Percentiles rank a stretch among this genome's conserved stretches.
Conservation (phyloP, 2,113 vertebrate genomes). For the Trogon melanurus region DNA sequence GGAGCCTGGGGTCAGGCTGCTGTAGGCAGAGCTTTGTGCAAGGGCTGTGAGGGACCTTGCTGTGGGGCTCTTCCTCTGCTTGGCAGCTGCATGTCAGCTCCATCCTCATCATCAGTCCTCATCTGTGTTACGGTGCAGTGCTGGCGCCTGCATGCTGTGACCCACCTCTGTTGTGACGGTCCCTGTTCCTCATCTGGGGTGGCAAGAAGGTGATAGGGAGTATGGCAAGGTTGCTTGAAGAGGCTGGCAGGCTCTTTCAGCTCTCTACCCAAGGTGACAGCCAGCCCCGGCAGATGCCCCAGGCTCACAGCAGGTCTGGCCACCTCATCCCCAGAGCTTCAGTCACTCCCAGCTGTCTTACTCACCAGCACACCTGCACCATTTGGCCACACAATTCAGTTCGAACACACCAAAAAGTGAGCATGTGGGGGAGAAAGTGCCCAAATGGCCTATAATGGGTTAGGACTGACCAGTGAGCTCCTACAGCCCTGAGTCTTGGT, state of each 20-base stretch:
- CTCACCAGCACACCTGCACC: background rate
- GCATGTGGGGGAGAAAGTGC: fast-evolving
- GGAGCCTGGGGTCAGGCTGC: background rate
- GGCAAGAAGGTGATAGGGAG: background rate
- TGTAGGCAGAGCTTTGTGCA: background rate
- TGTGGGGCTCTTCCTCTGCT: fast-evolving
- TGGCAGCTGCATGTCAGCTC: background rate
- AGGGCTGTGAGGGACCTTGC: background rate
- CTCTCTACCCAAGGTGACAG: background rate
- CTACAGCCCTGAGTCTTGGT: background rate
- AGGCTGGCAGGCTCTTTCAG: background rate
- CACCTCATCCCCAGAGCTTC: background rate
- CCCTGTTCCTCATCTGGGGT: background rate
- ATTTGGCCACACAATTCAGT: fast-evolving
- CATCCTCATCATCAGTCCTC: fast-evolving
- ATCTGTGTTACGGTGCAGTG: background rate
- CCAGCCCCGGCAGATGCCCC: background rate
- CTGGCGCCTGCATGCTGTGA: background rate
- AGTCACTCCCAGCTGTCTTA: background rate
- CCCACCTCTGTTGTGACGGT: fast-evolving
- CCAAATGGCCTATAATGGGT: background rate
- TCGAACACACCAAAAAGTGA: background rate
- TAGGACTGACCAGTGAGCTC: background rate
- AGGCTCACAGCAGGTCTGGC: background rate
- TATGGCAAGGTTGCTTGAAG: background rate